Evolutionary conservation across 2,888 invertebrate species (phyloP), one percentile per base, ranked within the genome.

Genomic region (Drosophila glabriapex): DNA sequence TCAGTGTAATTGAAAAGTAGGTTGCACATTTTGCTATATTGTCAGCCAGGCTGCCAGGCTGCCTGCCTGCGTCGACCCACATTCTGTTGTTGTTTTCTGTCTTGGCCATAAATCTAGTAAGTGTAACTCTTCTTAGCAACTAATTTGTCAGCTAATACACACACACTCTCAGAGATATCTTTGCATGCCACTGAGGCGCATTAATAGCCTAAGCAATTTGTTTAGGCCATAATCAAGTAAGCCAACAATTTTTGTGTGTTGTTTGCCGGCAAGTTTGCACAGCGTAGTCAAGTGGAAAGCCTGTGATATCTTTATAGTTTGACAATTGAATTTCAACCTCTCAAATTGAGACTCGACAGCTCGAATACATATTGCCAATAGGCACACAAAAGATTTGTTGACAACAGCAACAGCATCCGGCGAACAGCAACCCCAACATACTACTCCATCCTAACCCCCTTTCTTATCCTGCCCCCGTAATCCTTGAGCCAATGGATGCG

Each of bases 381-480:
- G 85, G 85, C 89, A 86, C 78, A 88, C 85, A 90, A 90, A 88
- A 88, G 89, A 86, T 86, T 85, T 85, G 90, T 85, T 90, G 88
- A 85, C 85, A 85, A 85, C 86, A 69, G 80, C 83, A 87, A 81
- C 69, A 73, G 77, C 76, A 85, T 77, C 78, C 81, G 73, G 59
- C 70, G 56, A 62, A 62, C 28, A 55, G 69, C 54, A 67, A 16
- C 22, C 25, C 43, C 19, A 12, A 16, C 25, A 22, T 25, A 1
- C 46, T 1, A 16, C 16, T 16, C 22, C 46, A 22, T 46, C 46
- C 22, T 12, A 12, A 0, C 54, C 37, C 12, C 29, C 37, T 43
- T 31, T 31, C 19, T 7, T 1, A 14, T 5, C 22, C 22, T 14
- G 14, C 4, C 35, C 31, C 35, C 43, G n/a, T 10, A 6, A n/a